Conservation (phyloP, 2,797 vertebrate genomes). For the Notolabrus celidotus region DNA sequence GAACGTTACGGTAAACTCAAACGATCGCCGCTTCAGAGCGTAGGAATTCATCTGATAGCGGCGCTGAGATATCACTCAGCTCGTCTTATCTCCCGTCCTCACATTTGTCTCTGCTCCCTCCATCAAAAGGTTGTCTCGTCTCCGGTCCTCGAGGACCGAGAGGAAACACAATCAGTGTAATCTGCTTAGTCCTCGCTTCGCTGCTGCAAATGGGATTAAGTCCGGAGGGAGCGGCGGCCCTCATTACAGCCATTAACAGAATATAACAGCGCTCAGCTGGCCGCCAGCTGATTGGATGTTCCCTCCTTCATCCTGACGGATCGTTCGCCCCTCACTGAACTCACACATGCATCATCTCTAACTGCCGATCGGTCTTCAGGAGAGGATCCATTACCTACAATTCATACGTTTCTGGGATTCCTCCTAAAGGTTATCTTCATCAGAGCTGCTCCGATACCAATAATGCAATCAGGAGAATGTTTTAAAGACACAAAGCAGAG, state of each 20-base stretch:
- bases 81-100: conserved; percentile 26
- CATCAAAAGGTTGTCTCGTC: conserved; percentile 25
- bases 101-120: conserved; percentile 36
- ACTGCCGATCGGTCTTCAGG: background rate
- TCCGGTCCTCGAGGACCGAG: conserved; percentile 33
- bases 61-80: conserved; percentile 11
- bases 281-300: conserved; percentile 27
- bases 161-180: conserved; percentile 66
- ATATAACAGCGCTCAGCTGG: conserved; percentile 31
- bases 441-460: background rate
- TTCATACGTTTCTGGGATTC: background rate
- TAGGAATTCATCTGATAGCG: background rate
- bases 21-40: background rate
- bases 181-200: conserved; percentile 57
- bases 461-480: background rate
- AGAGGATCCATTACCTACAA: background rate
- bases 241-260: conserved; percentile 53
- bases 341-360: conserved; percentile 2
- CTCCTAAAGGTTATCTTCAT: background rate
- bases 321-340: background rate
- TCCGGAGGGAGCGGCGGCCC: conserved; percentile 52
- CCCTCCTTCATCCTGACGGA: conserved; percentile 15
- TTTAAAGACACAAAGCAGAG: no score
- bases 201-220: conserved; percentile 66
- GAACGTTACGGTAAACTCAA: conserved; percentile 5